Base-by-base conservation (phyloP, 2,113 vertebrate genomes). In the Glareola pratincola region DNA sequence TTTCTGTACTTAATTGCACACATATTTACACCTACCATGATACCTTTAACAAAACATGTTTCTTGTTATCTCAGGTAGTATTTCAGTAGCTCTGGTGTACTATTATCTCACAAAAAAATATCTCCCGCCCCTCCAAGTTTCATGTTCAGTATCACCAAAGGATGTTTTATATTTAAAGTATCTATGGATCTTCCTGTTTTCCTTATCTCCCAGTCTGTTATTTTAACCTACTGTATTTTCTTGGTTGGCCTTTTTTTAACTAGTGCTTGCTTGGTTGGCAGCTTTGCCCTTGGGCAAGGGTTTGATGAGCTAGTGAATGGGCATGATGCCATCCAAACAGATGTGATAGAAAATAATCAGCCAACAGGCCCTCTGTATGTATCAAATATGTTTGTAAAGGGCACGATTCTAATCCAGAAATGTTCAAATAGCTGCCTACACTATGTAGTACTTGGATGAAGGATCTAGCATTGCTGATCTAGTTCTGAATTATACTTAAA, bases 311-410 rank as follows among this genome's bases (percentile, higher is more conserved):
- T 86, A 75, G 22, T 81, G 63, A 93, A 72, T 41, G n/a, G 88
- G 92, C 92, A 93, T 36, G n/a, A 72, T 94, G 88, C 91, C 95
- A 92, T 94, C 21, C 56, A 95, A 92, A 89, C 95, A 97, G 92
- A 96, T 84, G 85, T 88, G 91, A 87, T n/a, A 63, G 85, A 91
- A 92, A 92, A 67, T 90, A 77, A 85, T 94, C 64, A 88, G 30
- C 51, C n/a, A 77, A 84, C 20, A 84, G 71, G 9, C 41, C 6
- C n/a, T 78, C 54, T 74, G 23, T 88, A 80, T 90, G 34, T 91
- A 81, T 91, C 75, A 88, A 59, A 81, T 47, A 41, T 75, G 16
- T 81, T 74, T 88, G 26, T 88, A 95, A 93, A 91, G n/a, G 47
- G 29, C 47, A 96, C 67, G n/a, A 63, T 81, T 92, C n/a, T 91